Conservation (phyloP, 2,113 vertebrate genomes). For the Pachypanchax playfairii region DNA sequence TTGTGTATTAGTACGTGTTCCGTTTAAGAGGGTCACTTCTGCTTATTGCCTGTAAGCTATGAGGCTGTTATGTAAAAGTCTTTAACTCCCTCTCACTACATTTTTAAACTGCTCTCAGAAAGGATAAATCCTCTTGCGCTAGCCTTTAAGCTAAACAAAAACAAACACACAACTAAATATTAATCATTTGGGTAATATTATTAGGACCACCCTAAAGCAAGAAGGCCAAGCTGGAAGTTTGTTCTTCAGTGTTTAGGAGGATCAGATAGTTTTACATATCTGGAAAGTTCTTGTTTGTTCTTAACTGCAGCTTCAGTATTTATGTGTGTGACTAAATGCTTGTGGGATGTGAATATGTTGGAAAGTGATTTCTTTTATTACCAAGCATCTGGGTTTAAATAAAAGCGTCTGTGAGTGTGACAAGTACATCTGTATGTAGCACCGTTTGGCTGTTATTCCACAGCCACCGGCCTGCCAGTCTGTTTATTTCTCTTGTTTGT, state of each 20-base stretch:
- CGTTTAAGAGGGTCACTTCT: conserved; percentile 59
- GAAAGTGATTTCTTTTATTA: conserved; percentile 9
- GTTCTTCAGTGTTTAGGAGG: conserved; percentile 34
- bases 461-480: conserved; percentile 4
- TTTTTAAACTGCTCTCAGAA: conserved; percentile 49
- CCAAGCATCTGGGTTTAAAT: conserved; percentile 45
- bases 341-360: conserved; percentile 26
- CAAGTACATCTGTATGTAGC: conserved; percentile 62
- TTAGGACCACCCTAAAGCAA: conserved; percentile 17
- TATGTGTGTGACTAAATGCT: conserved; percentile 43
- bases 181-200: conserved; percentile 29
- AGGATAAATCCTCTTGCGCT: conserved; percentile 36
- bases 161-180: conserved; percentile 21
- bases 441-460: conserved; percentile 49
- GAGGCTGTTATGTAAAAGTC: conserved; percentile 65
- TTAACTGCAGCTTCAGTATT: conserved; percentile 22
- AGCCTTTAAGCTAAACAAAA: conserved; percentile 39
- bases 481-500: conserved; percentile 4
- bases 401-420: conserved; percentile 47
- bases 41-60: conserved; percentile 49
- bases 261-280: conserved; percentile 39
- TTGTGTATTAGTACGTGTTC: conserved; percentile 40
- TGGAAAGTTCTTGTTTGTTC: no score
- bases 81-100: conserved; percentile 41
- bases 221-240: conserved; percentile 30